Conservation (phyloP, 2,797 vertebrate species). For the Amphiprion clarkii region DNA sequence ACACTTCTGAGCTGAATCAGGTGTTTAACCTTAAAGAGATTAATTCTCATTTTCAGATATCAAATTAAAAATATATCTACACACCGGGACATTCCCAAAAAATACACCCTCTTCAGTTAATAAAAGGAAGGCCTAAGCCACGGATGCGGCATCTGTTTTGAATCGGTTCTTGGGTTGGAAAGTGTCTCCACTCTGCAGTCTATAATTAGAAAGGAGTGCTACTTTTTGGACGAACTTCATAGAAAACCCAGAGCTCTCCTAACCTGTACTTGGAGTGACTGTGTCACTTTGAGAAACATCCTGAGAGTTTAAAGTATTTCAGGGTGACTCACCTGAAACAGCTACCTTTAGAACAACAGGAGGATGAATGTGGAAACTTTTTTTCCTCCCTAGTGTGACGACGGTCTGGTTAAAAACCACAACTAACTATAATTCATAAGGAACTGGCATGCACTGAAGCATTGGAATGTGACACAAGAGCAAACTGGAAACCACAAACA, state of each 20-base stretch:
- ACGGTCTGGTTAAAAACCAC: conserved; percentile 29
- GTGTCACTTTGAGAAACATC: conserved; percentile 30
- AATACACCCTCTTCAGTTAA: neutral
- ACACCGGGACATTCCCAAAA: neutral
- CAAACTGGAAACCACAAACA: conserved; percentile 20
- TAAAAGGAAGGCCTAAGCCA: neutral
- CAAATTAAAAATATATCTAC: neutral
- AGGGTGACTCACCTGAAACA: conserved; percentile 44
- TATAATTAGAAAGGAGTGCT: conserved; percentile 72
- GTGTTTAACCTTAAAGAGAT: neutral
- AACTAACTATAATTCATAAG: conserved; percentile 4
- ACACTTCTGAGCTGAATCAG: neutral
- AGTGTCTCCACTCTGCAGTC: conserved; percentile 43
- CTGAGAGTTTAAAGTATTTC: conserved; percentile 17
- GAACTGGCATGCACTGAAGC: neutral
- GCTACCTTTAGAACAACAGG: conserved; percentile 22
- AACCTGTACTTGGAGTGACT: conserved; percentile 50
- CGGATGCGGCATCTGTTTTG: conserved; percentile 45
- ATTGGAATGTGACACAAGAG: conserved; percentile 16
- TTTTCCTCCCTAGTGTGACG: neutral
- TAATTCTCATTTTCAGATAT: neutral
- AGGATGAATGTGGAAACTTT: conserved; percentile 35
- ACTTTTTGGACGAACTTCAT: conserved; percentile 68
- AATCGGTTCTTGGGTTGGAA: conserved; percentile 59
- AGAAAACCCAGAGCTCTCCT: conserved; percentile 37